Evolutionary conservation across 2,888 invertebrate species (phyloP), one percentile per base, ranked within the genome.

Genomic region (Spilarctia lutea): DNA sequence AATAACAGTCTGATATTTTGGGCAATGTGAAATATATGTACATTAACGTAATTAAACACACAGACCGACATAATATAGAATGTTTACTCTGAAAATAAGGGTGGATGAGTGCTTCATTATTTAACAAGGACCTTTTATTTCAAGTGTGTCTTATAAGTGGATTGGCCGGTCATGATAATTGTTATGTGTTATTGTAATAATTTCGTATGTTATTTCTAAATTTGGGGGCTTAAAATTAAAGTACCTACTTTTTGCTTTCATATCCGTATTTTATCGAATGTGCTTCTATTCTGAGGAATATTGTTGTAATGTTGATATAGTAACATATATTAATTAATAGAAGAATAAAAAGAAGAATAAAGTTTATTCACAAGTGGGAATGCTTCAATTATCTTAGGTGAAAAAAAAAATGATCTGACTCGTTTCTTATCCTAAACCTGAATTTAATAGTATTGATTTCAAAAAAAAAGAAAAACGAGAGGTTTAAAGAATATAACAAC

Each of bases 111-210:
- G 72, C 75, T 80, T 78, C 60, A 77, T 78, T 78, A 78, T 75
- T 82, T 79, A 81, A 81, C 66, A 81, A 24, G 45, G 66, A 56
- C 75, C 72, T 75, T 77, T 77, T 80, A 74, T 80, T 80, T 81
- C 79, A 75, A 76, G 75, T 75, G 79, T 76, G 78, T 77, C 75
- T 78, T 72, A 42, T 76, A 75, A 77, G 74, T 76, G 77, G 71
- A 70, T 74, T 69, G 75, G 42, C 68, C 52, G 71, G 72, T 65
- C 72, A 68, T 73, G 18, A 75, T 79, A 72, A 79, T 56, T 52
- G 52, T 35, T 35, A 33, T 52, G 30, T 63, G 30, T 63, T 63
- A 63, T 63, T 27, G 30, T 63, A 63, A 63, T 30, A 63, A 16
- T 4, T 27, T 16, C 8, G 18, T 63, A 30, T 30, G 30, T 30